Percentiles rank a stretch among this genome's conserved stretches.
Conservation (phyloP, 92 coral and sea anemone species). For the Virgularia gustaviana region DNA sequence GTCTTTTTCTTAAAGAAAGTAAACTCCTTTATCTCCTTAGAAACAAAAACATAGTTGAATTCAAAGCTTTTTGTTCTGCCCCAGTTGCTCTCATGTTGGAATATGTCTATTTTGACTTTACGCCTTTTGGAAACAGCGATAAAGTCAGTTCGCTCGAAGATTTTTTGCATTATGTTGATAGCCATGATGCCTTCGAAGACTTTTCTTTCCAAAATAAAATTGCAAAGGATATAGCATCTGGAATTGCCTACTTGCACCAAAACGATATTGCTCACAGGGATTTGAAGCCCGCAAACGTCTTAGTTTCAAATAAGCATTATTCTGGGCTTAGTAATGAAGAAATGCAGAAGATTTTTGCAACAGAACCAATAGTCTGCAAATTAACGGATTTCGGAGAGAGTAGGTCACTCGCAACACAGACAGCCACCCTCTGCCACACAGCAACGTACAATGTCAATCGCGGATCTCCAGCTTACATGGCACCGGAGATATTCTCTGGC, state of each 20-base stretch:
- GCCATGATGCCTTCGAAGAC: not conserved
- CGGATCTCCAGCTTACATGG: constrained; percentile 51
- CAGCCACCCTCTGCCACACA: constrained; percentile 47
- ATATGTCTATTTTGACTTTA: constrained; percentile 24
- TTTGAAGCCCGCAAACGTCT: constrained; percentile 35
- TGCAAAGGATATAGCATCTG: constrained; percentile 17
- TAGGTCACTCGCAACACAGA: constrained; percentile 46
- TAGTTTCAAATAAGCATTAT: constrained; percentile 33
- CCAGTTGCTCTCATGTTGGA: constrained; percentile 28
- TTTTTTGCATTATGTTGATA: constrained; percentile 12
- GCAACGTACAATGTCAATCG: constrained; percentile 44
- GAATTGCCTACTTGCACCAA: constrained; percentile 32
- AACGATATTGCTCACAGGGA: constrained; percentile 19
- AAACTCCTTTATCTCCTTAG: constrained; percentile 9
- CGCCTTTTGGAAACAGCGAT: constrained; percentile 10
- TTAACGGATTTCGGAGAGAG: constrained; percentile 59
- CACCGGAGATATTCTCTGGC: constrained; percentile 50
- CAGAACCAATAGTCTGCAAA: constrained; percentile 51
- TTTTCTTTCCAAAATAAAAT: constrained; percentile 5
- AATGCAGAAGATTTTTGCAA: not conserved
- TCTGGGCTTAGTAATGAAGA: constrained; percentile 1
- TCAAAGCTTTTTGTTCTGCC: constrained; percentile 18
- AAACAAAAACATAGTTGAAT: constrained; percentile 33
- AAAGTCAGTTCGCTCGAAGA: not conserved
- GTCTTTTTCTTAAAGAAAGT: constrained; percentile 46